Evolutionary conservation across 2,113 vertebrate genomes (phyloP).

Genomic region (Tapirus terrestris): DNA sequence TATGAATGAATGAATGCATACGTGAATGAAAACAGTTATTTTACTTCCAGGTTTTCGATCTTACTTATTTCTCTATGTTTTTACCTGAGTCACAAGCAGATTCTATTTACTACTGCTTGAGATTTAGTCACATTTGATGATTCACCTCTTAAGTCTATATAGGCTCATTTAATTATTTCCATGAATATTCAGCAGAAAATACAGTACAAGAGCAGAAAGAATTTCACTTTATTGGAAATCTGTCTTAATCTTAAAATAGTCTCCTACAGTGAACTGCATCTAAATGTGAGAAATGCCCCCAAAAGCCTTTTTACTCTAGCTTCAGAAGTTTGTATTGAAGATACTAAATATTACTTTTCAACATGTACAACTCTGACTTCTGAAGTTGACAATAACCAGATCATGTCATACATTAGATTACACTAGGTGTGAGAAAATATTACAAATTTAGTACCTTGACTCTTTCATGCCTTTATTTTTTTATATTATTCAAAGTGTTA

Average conservation of each 20-base stretch:
- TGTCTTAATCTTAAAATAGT: background rate
- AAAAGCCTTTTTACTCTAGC: background rate
- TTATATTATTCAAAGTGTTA: background rate
- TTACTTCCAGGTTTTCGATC: background rate
- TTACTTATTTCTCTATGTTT: background rate
- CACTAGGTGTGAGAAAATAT: background rate
- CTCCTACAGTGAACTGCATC: background rate
- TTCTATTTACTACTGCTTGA: background rate
- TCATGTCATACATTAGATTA: background rate
- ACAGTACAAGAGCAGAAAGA: background rate
- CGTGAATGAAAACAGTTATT: background rate
- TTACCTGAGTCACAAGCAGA: background rate
- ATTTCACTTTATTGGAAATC: background rate
- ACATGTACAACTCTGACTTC: background rate
- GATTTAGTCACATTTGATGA: background rate
- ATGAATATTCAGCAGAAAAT: background rate
- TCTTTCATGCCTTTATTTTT: background rate
- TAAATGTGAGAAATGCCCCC: background rate
- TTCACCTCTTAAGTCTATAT: background rate
- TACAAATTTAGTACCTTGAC: background rate
- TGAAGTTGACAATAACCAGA: background rate
- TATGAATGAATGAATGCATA: background rate
- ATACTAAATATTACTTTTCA: constrained; percentile 15
- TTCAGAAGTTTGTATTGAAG: background rate
- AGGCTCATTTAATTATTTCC: constrained; percentile 15